Percentiles rank a stretch among this genome's conserved stretches.
These are phyloP conservation scores for Emydoidea blandingii DNA, from an alignment of 2,797 vertebrate species.

Conservation along the genomic window DNA sequence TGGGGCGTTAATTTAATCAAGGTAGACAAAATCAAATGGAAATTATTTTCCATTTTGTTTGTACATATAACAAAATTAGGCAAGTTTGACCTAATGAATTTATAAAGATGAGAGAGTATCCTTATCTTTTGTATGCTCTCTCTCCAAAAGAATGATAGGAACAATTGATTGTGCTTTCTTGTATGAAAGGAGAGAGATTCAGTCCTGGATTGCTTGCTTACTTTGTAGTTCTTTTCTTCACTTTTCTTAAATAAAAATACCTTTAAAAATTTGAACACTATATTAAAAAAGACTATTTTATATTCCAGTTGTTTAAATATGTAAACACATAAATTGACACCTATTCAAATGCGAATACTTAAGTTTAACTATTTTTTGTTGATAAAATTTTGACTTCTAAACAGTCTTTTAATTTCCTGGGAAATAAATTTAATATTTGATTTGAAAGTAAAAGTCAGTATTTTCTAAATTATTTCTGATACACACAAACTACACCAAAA, in stretches of 20 bases:
- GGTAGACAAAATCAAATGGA: slow-evolving; percentile 26
- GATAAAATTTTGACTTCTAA: neutral
- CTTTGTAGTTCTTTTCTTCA: neutral
- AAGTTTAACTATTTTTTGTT: neutral
- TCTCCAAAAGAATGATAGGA: neutral
- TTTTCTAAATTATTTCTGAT: neutral
- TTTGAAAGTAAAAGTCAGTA: neutral
- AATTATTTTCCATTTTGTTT: slow-evolving; percentile 19
- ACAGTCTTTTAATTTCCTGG: neutral
- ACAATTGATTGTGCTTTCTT: neutral
- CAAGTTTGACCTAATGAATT: neutral
- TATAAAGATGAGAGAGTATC: neutral
- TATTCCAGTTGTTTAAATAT: neutral
- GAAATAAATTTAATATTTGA: neutral
- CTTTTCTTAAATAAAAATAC: neutral
- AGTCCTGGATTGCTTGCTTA: neutral
- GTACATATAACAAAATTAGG: neutral
- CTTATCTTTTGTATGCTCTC: neutral
- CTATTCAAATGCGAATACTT: neutral
- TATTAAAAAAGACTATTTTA: neutral
- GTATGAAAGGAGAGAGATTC: neutral
- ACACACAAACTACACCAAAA: neutral
- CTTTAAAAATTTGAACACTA: neutral
- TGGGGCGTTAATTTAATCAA: neutral
- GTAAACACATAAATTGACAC: neutral